A percentile compares a stretch with the other conserved stretches of the same genome.
phyloP scores from a whole-genome alignment of 2,797 vertebrate genomes.

The Myripristis jacobus region DNA sequence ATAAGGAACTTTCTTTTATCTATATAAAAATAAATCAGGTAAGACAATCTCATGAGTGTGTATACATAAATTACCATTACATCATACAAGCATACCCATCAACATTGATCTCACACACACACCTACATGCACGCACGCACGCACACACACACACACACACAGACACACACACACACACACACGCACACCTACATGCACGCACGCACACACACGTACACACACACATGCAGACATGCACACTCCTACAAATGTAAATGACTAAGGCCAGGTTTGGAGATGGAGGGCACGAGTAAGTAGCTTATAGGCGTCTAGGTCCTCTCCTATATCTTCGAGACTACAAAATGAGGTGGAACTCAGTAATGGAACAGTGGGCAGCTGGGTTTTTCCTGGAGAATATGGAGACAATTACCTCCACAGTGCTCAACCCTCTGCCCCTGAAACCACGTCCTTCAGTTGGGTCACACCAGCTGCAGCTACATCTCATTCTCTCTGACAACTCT shows the following conservation, averaged over 20 bases:
- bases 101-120: conserved; percentile 51
- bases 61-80: conserved; percentile 66
- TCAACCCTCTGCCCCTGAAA: conserved; percentile 40
- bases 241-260: conserved; percentile 80
- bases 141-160: conserved; percentile 43
- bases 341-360: conserved; percentile 61
- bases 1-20: conserved; percentile 73
- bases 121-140: neutral
- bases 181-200: conserved; percentile 33
- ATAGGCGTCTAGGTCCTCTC: conserved; percentile 79
- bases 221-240: conserved; percentile 57
- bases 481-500: conserved; percentile 29
- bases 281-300: conserved; percentile 81
- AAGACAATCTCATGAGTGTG: conserved; percentile 75
- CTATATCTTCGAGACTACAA: conserved; percentile 77
- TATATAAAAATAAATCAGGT: conserved; percentile 86
- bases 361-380: conserved; percentile 66
- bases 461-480: conserved; percentile 35
- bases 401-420: conserved; percentile 5
- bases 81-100: conserved; percentile 47
- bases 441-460: conserved; percentile 40
- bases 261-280: conserved; percentile 85
- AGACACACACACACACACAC: conserved; percentile 33
- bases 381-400: conserved; percentile 40
- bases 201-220: conserved; percentile 42